Base-by-base conservation (phyloP, 2,113 vertebrate species). In the Nannospalax galili region DNA sequence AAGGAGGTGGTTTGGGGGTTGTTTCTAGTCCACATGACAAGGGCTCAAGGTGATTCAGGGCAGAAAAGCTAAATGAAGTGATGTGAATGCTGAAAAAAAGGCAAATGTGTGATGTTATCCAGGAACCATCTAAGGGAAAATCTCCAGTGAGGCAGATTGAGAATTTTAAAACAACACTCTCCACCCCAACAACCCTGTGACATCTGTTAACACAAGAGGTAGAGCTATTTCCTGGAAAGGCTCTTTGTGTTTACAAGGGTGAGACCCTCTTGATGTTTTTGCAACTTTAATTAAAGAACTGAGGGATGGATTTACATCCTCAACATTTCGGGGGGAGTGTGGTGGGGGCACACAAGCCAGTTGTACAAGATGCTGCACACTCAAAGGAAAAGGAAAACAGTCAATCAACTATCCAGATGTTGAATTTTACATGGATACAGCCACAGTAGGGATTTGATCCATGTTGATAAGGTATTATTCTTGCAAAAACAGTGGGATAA, bases 81-180 rank as follows among this genome's bases (percentile, higher is more conserved):
- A 93, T 30, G 88, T 64, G 28, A 88, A 26, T 56, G 24, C 73
- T 88, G n/a, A 84, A 90, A 85, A 92, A 86, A 89, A 87, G 65
- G 37, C 86, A 94, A 93, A n/a, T 3, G 62, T 58, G 45, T 90
- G 93, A 94, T 87, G 62, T 91, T 96, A 10, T 95, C 96, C 91
- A 97, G 97, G 94, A 96, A 94, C 80, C 24, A 80, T 7, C 11
- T 91, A 93, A 95, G 93, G 96, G 30, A 90, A 93, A 72, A 95
- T 62, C 64, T 90, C 88, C 45, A 60, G 26, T 0, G 40, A 95
- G 96, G 74, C 45, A 88, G 77, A 92, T 14, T 92, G 95, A 94
- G 77, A 84, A 95, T 96, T 96, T 96, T 80, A 95, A 96, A 96
- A 96, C 96, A 97, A 97, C 92, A 95, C 91, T 88, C 88, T 95